Conservation (phyloP, 2,888 invertebrate genomes). For the Rugalucina vietnamica region DNA sequence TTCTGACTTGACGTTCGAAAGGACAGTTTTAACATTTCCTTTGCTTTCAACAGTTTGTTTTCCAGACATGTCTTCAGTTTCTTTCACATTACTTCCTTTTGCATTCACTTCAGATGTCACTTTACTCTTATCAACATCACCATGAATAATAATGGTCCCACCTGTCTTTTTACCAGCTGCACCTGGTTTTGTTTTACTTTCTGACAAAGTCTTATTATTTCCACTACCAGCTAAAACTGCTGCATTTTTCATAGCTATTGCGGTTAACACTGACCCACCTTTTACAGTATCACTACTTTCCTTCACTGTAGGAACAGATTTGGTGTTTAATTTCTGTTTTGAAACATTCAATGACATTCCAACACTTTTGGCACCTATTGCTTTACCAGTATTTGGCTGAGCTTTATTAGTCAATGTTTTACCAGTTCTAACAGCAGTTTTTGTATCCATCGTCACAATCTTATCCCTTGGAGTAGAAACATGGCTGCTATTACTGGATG, state of each 20-base stretch:
- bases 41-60: neutral
- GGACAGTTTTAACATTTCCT: too few relatives aligned
- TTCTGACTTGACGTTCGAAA: too few relatives aligned
- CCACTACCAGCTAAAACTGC: conserved; percentile 36
- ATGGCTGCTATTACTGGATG: conserved; percentile 69
- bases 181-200: conserved; percentile 25
- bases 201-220: neutral
- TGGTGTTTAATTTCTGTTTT: conserved; percentile 28
- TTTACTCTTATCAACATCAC: conserved; percentile 23
- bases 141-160: conserved; percentile 40
- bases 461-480: conserved; percentile 66
- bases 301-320: conserved; percentile 9
- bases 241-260: conserved; percentile 52
- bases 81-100: neutral
- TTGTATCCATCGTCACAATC: neutral
- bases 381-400: conserved; percentile 1
- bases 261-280: conserved; percentile 38
- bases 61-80: neutral
- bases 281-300: conserved; percentile 14
- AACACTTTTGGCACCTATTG: conserved; percentile 15
- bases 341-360: conserved; percentile 12
- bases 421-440: neutral
- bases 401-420: neutral
- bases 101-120: neutral
- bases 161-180: conserved; percentile 31